A percentile compares a stretch with the other conserved stretches of the same genome.
Conservation (phyloP, 2,113 vertebrate genomes). For the Ailurus styani region DNA sequence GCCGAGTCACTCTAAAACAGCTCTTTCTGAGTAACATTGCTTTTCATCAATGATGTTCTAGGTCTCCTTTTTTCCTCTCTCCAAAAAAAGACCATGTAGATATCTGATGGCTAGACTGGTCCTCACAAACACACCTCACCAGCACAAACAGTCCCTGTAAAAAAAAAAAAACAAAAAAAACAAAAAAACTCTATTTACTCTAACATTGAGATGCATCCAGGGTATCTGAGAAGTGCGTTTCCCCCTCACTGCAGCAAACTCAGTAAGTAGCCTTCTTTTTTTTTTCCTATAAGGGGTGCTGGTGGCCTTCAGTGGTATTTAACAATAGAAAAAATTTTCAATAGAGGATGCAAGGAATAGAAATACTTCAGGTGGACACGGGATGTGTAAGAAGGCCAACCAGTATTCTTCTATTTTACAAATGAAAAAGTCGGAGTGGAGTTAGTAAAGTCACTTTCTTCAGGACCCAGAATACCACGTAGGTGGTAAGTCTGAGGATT, state of each 20-base stretch:
- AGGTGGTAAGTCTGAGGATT: background rate
- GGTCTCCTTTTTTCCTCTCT: background rate
- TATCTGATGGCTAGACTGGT: background rate
- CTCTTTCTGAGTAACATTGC: background rate
- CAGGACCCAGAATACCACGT: background rate
- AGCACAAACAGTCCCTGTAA: background rate
- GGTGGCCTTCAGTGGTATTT: background rate
- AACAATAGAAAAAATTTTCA: background rate
- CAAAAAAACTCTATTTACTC: background rate
- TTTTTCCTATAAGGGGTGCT: background rate
- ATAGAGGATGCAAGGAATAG: background rate
- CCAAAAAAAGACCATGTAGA: background rate
- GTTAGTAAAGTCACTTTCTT: background rate
- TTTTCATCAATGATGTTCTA: background rate
- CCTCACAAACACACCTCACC: background rate
- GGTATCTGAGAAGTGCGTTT: background rate
- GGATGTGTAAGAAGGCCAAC: background rate
- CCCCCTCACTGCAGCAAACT: background rate
- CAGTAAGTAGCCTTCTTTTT: background rate
- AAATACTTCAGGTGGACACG: background rate
- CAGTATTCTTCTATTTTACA: background rate
- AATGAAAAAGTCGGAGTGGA: background rate
- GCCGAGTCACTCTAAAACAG: too few relatives aligned
- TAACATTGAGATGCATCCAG: background rate
- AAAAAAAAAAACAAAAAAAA: accelerated